phyloP scores from a whole-genome alignment of 2,113 vertebrate species.

The Trinectes maculatus region DNA sequence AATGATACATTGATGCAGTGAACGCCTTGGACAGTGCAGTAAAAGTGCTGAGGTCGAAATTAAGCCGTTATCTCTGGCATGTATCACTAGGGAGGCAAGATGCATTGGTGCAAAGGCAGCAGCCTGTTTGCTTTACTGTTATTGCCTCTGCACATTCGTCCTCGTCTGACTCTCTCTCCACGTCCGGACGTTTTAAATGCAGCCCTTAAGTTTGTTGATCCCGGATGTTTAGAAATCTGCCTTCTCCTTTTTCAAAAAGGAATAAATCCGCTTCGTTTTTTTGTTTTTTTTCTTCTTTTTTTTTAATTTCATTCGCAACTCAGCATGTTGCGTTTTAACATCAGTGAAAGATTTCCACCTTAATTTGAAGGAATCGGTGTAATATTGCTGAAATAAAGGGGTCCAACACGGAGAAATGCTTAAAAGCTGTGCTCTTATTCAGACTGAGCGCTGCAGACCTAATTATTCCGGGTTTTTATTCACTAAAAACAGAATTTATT shows the following conservation, averaged over 20 bases:
- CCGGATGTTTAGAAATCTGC: constrained; percentile 2
- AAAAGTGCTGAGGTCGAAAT: constrained; percentile 80
- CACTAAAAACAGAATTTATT: not conserved
- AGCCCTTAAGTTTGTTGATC: constrained; percentile 26
- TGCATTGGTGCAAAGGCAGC: constrained; percentile 65
- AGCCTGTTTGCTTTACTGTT: constrained; percentile 74
- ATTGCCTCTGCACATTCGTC: constrained; percentile 65
- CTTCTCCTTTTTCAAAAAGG: not conserved
- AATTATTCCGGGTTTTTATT: constrained; percentile 7
- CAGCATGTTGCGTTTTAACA: constrained; percentile 10
- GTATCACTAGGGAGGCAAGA: constrained; percentile 69
- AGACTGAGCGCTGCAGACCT: constrained; percentile 9
- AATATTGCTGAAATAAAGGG: constrained; percentile 25
- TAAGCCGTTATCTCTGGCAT: constrained; percentile 78
- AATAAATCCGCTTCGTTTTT: not conserved
- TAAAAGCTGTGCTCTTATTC: constrained; percentile 15
- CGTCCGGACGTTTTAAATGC: constrained; percentile 39
- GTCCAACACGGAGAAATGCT: constrained; percentile 17
- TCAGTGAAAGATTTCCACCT: constrained; percentile 11
- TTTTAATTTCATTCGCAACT: constrained; percentile 1
- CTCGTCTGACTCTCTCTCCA: constrained; percentile 54
- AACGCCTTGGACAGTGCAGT: constrained; percentile 70
- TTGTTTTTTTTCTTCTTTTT: not conserved
- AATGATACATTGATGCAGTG: constrained; percentile 73
- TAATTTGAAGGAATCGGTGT: constrained; percentile 24